Percentiles rank a stretch among this genome's conserved stretches.
Evolutionary conservation across 2,113 vertebrate genomes (phyloP).

Genomic region (Athene noctua): DNA sequence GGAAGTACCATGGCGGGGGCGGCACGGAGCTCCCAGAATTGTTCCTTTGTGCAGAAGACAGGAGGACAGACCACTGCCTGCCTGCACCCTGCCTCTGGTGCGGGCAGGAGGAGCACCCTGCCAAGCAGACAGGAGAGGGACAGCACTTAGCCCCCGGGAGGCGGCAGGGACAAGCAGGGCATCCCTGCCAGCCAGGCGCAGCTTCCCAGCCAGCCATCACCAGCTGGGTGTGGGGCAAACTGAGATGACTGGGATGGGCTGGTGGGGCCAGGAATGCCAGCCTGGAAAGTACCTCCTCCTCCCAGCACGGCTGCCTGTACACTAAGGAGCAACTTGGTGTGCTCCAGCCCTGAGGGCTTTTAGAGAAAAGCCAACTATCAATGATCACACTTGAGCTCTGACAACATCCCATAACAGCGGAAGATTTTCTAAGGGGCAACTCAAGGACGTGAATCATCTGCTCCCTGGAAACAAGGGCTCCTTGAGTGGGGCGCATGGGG

Average conservation of each 20-base stretch:
- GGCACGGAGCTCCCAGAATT: conserved; percentile 62
- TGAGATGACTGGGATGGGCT: not conserved
- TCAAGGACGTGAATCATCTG: conserved; percentile 55
- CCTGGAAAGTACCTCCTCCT: not conserved
- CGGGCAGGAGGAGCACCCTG: not conserved
- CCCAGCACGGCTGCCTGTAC: fast-evolving
- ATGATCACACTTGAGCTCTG: conserved; percentile 6
- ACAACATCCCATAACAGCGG: conserved; percentile 4
- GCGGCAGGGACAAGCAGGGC: not conserved
- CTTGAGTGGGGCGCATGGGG: conserved; percentile 25
- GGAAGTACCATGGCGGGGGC: conserved; percentile 23
- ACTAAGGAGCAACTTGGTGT: not conserved
- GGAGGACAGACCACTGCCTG: not conserved
- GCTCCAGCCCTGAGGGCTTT: not conserved
- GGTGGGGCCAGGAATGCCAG: not conserved
- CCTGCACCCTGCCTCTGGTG: not conserved
- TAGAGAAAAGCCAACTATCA: conserved; percentile 16
- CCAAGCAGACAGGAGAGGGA: not conserved
- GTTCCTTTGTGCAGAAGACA: conserved; percentile 62
- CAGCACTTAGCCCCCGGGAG: not conserved
- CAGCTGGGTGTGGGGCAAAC: not conserved
- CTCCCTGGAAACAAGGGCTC: conserved; percentile 52
- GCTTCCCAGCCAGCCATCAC: not conserved
- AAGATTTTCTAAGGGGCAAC: conserved; percentile 52
- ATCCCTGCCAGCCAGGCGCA: not conserved